Evolutionary conservation across 2,888 invertebrate genomes (phyloP).

Genomic region (Drosophila aldrichi): DNA sequence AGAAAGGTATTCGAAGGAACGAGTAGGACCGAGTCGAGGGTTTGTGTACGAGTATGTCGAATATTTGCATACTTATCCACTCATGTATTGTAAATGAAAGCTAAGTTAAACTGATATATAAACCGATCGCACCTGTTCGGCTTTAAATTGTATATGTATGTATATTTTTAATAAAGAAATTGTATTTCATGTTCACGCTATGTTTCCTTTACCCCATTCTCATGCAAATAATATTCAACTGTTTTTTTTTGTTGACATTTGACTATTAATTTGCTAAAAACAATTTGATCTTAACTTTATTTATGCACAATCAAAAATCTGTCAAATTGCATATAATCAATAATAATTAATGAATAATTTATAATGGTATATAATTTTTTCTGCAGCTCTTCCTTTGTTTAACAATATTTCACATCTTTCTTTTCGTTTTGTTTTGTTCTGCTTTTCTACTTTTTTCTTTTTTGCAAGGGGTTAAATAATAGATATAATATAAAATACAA

Average conservation of each 20-base stretch:
- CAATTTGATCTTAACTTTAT: constrained; percentile 71
- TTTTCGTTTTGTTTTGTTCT: constrained; percentile 14
- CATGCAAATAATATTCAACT: constrained; percentile 12
- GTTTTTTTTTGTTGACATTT: constrained; percentile 6
- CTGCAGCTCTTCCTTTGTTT: constrained; percentile 57
- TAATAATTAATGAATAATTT: constrained; percentile 49
- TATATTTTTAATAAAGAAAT: constrained; percentile 54
- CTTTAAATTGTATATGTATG: constrained; percentile 42
- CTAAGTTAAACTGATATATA: constrained; percentile 67
- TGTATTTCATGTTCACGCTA: constrained; percentile 33
- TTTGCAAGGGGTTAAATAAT: constrained; percentile 54
- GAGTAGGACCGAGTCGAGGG: constrained; percentile 38
- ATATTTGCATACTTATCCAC: constrained; percentile 23
- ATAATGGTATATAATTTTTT: constrained; percentile 52
- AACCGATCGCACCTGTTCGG: constrained; percentile 52
- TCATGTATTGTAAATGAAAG: constrained; percentile 63
- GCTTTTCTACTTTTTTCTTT: constrained; percentile 20
- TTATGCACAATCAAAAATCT: constrained; percentile 48
- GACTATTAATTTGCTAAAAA: constrained; percentile 49
- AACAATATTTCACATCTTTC: constrained; percentile 73
- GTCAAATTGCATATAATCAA: constrained; percentile 47
- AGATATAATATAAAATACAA: constrained; percentile 49
- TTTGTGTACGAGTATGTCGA: constrained; percentile 9
- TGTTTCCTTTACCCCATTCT: constrained; percentile 5
- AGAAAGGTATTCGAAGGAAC: constrained; percentile 36